Evolutionary conservation across 2,888 invertebrate species (phyloP).

Genomic region (Rhagonycha lutea): DNA sequence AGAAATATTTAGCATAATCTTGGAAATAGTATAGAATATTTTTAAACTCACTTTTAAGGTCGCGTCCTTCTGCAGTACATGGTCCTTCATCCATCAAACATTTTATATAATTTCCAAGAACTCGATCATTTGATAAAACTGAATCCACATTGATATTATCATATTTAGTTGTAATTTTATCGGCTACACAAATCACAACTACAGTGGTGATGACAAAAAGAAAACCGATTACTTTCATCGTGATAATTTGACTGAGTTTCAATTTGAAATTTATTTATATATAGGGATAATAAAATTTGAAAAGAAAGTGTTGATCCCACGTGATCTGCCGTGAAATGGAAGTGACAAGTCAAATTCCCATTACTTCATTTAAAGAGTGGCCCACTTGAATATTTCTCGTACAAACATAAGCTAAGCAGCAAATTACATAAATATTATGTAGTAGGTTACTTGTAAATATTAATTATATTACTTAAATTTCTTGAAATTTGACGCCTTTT

Average conservation of each 20-base stretch:
- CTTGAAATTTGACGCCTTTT: background rate
- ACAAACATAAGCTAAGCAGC: background rate
- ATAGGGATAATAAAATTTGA: constrained; percentile 35
- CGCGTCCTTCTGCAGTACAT: constrained; percentile 64
- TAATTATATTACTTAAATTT: background rate
- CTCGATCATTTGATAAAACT: constrained; percentile 60
- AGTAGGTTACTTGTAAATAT: background rate
- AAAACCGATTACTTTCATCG: constrained; percentile 39
- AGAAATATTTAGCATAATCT: background rate
- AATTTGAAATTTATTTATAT: constrained; percentile 34
- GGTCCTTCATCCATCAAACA: constrained; percentile 65
- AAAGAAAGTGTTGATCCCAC: constrained; percentile 46
- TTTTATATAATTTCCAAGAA: constrained; percentile 64
- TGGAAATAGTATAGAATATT: too few species aligned
- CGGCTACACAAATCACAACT: constrained; percentile 36
- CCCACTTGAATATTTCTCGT: background rate
- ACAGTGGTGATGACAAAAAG: constrained; percentile 46
- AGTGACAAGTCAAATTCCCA: constrained; percentile 22
- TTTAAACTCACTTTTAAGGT: constrained; percentile 62
- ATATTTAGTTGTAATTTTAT: constrained; percentile 57
- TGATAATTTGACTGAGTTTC: constrained; percentile 23
- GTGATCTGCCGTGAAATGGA: constrained; percentile 32
- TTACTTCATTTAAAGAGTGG: background rate
- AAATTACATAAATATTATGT: background rate
- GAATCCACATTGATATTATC: constrained; percentile 63